Evolutionary conservation across 2,797 vertebrate genomes (phyloP).

Genomic region (Aphelocoma californica): DNA sequence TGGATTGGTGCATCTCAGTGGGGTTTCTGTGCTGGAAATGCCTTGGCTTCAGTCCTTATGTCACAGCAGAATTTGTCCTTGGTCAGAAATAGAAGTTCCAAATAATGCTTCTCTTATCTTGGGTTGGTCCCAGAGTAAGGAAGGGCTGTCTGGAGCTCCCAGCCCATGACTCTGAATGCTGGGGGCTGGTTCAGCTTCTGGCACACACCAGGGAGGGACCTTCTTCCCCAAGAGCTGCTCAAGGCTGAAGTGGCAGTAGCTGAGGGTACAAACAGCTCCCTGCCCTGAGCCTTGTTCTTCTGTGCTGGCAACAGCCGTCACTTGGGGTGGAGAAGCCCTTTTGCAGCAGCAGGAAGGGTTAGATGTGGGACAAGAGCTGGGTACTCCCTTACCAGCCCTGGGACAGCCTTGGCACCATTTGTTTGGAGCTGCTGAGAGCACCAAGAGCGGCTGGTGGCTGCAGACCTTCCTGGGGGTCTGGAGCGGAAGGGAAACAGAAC

Average conservation of each 20-base stretch:
- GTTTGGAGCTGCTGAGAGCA: background rate
- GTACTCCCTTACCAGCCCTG: background rate
- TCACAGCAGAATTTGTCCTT: background rate
- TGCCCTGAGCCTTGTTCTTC: background rate
- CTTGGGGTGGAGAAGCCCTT: background rate
- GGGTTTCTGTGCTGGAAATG: background rate
- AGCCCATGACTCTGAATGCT: background rate
- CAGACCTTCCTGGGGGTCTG: background rate
- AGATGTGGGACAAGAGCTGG: background rate
- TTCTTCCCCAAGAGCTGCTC: background rate
- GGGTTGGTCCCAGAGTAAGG: background rate
- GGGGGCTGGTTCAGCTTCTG: background rate
- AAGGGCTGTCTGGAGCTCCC: background rate
- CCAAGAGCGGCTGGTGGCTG: rapidly evolving
- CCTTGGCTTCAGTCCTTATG: background rate
- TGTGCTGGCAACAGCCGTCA: rapidly evolving
- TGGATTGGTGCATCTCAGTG: background rate
- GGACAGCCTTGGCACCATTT: background rate
- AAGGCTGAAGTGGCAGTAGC: background rate
- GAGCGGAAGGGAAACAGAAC: background rate
- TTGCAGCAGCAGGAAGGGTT: background rate
- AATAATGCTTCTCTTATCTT: background rate
- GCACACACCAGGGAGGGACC: background rate
- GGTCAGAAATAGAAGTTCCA: background rate
- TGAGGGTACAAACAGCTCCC: background rate